A percentile compares a stretch with the other conserved stretches of the same genome.
Conservation (phyloP, 2,888 invertebrate genomes). For the Ganaspis brasiliensis region DNA sequence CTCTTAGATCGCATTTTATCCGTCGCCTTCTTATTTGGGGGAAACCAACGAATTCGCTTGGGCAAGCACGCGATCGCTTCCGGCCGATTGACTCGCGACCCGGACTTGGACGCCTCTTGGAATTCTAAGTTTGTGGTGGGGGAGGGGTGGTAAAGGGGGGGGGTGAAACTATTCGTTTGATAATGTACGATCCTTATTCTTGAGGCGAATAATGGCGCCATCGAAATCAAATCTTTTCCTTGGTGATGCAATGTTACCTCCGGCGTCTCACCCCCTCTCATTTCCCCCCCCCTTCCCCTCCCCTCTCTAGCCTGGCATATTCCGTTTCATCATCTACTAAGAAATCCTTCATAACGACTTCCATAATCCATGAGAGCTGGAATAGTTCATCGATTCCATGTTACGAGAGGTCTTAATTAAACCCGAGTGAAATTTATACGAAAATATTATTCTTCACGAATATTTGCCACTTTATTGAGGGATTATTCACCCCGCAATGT, state of each 20-base stretch:
- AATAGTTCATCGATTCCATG: conserved; percentile 27
- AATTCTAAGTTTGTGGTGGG: conserved; percentile 25
- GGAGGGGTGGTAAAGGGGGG: neutral
- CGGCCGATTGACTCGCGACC: conserved; percentile 41
- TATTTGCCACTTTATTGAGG: neutral
- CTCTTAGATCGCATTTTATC: conserved; percentile 15
- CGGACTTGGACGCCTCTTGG: conserved; percentile 36
- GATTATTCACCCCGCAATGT: no score
- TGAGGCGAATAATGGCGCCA: conserved; percentile 40
- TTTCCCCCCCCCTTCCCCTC: neutral
- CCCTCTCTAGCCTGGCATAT: neutral
- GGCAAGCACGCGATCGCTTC: conserved; percentile 37
- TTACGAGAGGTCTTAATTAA: conserved; percentile 17
- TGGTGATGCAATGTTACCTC: neutral
- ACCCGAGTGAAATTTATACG: neutral
- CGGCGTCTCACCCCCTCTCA: no score
- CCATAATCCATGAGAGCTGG: conserved; percentile 4
- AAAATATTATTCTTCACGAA: neutral
- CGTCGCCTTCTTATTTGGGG: neutral
- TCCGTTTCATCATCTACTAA: no score
- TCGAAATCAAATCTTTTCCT: conserved; percentile 34
- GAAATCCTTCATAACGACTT: conserved; percentile 10
- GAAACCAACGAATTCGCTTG: conserved; percentile 25
- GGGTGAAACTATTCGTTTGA: conserved; percentile 15
- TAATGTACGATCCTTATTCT: conserved; percentile 38